Percentiles rank a stretch among this genome's conserved stretches.
These are phyloP conservation scores for Mormyrus proboscirostris DNA, from an alignment of 2,797 vertebrate species.

Conservation along the genomic window DNA sequence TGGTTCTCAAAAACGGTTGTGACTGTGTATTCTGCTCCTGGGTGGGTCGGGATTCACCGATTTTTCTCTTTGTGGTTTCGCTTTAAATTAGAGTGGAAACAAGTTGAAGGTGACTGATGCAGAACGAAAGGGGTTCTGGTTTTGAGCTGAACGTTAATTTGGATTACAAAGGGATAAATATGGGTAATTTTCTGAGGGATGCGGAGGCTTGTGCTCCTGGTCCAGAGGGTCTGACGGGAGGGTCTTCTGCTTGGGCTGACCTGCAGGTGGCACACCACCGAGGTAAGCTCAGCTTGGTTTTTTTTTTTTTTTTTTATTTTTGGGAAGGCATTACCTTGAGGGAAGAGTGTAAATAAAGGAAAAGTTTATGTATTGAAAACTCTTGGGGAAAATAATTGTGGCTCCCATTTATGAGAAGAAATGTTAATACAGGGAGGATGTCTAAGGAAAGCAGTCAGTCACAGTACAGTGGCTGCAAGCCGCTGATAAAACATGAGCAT, in stretches of 20 bases:
- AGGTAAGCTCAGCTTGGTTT: not conserved
- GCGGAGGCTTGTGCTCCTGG: not conserved
- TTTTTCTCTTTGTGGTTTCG: not conserved
- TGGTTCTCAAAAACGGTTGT: not conserved
- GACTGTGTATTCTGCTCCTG: not conserved
- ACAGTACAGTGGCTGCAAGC: constrained; percentile 24
- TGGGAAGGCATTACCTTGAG: not conserved
- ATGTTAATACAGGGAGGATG: constrained; percentile 26
- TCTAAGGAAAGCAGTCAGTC: constrained; percentile 14
- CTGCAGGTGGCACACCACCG: not conserved
- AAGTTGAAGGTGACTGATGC: not conserved
- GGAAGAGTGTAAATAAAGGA: not conserved
- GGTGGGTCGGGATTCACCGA: not conserved
- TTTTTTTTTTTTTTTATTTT: not conserved
- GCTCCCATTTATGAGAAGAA: constrained; percentile 5
- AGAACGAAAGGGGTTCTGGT: not conserved
- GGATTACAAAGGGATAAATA: not conserved
- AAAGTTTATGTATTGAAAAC: not conserved
- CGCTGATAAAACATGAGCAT: constrained; percentile 37
- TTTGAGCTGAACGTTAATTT: not conserved
- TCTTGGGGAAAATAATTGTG: not conserved
- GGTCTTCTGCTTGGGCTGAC: not conserved
- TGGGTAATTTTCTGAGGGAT: not conserved
- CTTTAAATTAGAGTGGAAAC: not conserved
- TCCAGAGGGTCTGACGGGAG: not conserved